phyloP scores from a whole-genome alignment of 2,888 invertebrate species.

The Neoaliturus tenellus region DNA sequence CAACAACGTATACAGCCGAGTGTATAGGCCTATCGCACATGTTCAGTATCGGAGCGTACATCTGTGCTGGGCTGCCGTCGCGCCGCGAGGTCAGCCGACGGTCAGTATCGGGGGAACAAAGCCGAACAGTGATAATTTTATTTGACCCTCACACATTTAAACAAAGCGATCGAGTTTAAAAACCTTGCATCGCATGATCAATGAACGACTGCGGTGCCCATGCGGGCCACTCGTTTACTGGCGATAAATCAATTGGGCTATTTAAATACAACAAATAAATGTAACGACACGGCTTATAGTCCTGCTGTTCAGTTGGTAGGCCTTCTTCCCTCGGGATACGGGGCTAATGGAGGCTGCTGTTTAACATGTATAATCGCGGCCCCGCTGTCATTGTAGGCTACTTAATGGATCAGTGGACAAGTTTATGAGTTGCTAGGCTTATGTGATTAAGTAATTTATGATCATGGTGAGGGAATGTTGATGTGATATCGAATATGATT shows the following conservation, averaged over 20 bases:
- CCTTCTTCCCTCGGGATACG: background rate
- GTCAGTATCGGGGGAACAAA: background rate
- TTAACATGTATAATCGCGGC: background rate
- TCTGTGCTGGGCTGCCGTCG: too few relatives aligned
- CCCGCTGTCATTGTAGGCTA: background rate
- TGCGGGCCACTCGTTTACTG: conserved; percentile 25
- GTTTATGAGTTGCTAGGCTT: too few relatives aligned
- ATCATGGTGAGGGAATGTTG: too few relatives aligned
- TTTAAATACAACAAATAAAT: conserved; percentile 26
- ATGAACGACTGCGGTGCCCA: conserved; percentile 15
- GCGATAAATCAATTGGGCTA: conserved; percentile 44
- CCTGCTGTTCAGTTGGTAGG: background rate
- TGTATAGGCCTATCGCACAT: too few relatives aligned
- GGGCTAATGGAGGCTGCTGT: background rate
- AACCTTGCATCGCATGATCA: conserved; percentile 32
- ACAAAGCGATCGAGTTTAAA: conserved; percentile 47
- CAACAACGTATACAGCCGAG: too few relatives aligned
- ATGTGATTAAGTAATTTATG: too few relatives aligned
- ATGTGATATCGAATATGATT: too few relatives aligned
- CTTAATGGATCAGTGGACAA: too few relatives aligned
- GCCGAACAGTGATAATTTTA: conserved; percentile 28
- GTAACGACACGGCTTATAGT: conserved; percentile 6
- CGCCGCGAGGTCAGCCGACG: too few relatives aligned
- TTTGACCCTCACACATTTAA: conserved; percentile 49
- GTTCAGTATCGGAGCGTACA: too few relatives aligned